phyloP scores from a whole-genome alignment of 2,113 vertebrate genomes.

The Thunnus thynnus region DNA sequence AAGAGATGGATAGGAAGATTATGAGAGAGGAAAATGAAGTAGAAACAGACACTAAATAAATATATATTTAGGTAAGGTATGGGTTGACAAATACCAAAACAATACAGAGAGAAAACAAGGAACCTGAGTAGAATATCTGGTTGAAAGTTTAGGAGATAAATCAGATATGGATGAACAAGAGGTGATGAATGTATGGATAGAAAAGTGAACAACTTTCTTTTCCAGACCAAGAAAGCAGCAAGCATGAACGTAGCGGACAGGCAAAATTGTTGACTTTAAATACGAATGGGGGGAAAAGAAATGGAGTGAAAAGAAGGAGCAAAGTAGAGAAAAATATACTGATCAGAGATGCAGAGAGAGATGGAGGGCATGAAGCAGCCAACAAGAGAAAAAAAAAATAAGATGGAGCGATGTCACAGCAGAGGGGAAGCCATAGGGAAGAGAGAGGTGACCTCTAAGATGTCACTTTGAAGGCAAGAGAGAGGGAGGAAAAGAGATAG shows the following conservation, averaged over 20 bases:
- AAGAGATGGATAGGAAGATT: constrained; percentile 45
- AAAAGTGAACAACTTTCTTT: background rate
- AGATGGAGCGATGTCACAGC: constrained; percentile 38
- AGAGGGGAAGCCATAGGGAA: constrained; percentile 33
- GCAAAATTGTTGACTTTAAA: background rate
- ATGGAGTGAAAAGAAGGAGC: background rate
- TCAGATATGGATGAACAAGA: background rate
- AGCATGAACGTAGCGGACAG: background rate
- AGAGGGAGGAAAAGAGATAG: constrained; percentile 50
- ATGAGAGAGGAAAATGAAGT: constrained; percentile 8
- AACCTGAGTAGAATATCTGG: background rate
- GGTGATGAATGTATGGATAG: no score
- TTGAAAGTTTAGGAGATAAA: background rate
- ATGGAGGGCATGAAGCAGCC: constrained; percentile 9
- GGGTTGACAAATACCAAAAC: background rate
- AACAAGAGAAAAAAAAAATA: constrained; percentile 5
- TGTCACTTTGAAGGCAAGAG: constrained; percentile 58
- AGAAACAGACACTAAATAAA: background rate
- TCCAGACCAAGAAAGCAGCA: no score
- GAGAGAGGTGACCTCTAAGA: constrained; percentile 69
- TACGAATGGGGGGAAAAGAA: background rate
- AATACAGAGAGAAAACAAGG: background rate
- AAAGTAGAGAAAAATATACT: background rate
- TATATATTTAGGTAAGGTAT: constrained; percentile 23
- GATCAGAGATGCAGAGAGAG: constrained; percentile 30